These are phyloP conservation scores for Hypsopygia costalis DNA, from an alignment of 2,888 invertebrate species.

Conservation along the genomic window DNA sequence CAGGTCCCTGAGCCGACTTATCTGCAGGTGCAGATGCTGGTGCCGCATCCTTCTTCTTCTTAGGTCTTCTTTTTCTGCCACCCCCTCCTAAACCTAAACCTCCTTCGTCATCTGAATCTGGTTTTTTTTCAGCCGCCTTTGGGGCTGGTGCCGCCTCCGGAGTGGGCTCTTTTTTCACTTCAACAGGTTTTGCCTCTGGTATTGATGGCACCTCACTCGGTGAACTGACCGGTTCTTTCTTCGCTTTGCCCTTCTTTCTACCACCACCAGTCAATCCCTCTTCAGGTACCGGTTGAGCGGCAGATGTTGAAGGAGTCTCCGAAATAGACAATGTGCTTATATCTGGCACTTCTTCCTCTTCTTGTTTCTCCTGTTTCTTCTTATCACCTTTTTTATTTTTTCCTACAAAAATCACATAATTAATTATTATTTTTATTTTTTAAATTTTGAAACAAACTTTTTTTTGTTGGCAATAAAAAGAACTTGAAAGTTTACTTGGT, in stretches of 20 bases:
- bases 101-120: conserved; percentile 10
- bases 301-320: conserved; percentile 8
- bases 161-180: background rate
- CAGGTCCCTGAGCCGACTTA: too few species aligned
- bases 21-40: background rate
- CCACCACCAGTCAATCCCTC: too few species aligned
- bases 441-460: too few species aligned
- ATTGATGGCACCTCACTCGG: background rate
- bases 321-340: conserved; percentile 7
- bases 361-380: conserved; percentile 1
- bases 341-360: background rate
- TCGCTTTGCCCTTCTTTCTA: background rate
- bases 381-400: conserved; percentile 19
- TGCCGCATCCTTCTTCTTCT: conserved; percentile 14
- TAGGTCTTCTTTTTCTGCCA: conserved; percentile 17
- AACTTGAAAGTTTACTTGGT: too few species aligned
- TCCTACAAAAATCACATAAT: too few species aligned
- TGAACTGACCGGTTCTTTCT: background rate
- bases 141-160: background rate
- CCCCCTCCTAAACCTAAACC: conserved; percentile 23
- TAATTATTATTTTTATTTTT: too few species aligned
- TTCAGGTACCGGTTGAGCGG: background rate
- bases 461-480: too few species aligned
- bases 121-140: background rate
- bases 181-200: too few species aligned